Evolutionary conservation across 2,888 invertebrate species (phyloP), one percentile per base, ranked within the genome.

Genomic region (Creontiades dilutus): DNA sequence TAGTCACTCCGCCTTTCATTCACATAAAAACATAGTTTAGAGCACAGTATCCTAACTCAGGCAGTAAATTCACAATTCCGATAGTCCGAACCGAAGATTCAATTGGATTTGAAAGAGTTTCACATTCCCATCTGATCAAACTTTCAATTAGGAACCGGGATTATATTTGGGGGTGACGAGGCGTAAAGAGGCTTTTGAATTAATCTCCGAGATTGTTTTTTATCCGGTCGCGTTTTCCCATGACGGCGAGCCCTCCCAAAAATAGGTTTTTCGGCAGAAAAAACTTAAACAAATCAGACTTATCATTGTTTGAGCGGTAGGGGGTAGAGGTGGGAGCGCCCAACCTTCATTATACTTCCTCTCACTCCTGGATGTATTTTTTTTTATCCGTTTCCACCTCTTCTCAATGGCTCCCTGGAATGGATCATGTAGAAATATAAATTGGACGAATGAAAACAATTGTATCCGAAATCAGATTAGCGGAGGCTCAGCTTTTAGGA

Each of bases 181-280:
- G 82, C 82, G 82, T 19, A 27, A 52, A 14, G 82, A 27, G 82
- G 47, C n/a, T 48, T 82, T 81, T 82, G 82, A 52, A 52, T 82
- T 82, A 82, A 82, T 82, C 82, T 82, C 48, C 52, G 78, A 14
- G 78, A 78, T 37, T 37, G 46, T 78, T 78, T 47, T 23, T 82
- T 82, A 52, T 82, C 52, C 23, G 19, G n/a, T 46, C 78, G 46
- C 78, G 68, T 48, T 82, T 85, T 27, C 12, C 86, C n/a, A 68
- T 23, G 19, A 86, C 68, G 86, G n/a, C 48, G 13, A 0, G 11
- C 23, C 5, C 48, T 19, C 46, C 28, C 46, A 47, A 86, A 86
- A 86, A 86, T 86, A 75, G 76, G 75, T 75, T 75, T 86, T 75
- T 86, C 86, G 86, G 75, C 27, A n/a, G n/a, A 75, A 86, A 86